Conservation (phyloP, 2,113 vertebrate species). For the Stictonetta naevosa region DNA sequence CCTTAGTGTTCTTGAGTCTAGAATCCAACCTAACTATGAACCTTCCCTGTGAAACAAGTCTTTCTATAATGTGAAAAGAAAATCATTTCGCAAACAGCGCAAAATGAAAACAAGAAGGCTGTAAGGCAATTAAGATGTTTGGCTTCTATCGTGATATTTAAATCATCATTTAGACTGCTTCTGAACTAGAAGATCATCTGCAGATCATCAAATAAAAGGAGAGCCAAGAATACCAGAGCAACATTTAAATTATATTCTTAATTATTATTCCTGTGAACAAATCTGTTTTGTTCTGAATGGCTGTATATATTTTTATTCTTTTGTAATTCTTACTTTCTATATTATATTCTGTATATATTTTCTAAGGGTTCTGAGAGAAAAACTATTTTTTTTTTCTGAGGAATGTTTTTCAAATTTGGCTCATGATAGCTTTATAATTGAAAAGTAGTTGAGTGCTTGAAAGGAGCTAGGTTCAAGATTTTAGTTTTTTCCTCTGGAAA, state of each 20-base stretch:
- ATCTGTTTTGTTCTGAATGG: background rate
- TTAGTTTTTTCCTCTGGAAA: constrained; percentile 17
- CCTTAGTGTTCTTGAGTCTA: background rate
- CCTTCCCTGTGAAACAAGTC: background rate
- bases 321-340: background rate
- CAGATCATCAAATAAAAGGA: background rate
- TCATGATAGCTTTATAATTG: background rate
- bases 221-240: background rate
- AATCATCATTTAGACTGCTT: background rate
- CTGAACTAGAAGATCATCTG: background rate
- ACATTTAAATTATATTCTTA: background rate
- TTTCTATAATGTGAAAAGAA: background rate
- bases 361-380: background rate
- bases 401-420: background rate
- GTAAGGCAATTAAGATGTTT: background rate
- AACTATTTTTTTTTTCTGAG: background rate
- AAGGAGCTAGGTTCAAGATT: background rate
- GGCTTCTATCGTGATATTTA: background rate
- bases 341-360: background rate
- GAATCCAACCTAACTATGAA: background rate
- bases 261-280: background rate
- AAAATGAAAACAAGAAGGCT: background rate
- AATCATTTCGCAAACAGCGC: background rate
- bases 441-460: background rate
- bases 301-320: background rate